Evolutionary conservation across 2,888 invertebrate genomes (phyloP).

Genomic region (Odontocerum albicorne): DNA sequence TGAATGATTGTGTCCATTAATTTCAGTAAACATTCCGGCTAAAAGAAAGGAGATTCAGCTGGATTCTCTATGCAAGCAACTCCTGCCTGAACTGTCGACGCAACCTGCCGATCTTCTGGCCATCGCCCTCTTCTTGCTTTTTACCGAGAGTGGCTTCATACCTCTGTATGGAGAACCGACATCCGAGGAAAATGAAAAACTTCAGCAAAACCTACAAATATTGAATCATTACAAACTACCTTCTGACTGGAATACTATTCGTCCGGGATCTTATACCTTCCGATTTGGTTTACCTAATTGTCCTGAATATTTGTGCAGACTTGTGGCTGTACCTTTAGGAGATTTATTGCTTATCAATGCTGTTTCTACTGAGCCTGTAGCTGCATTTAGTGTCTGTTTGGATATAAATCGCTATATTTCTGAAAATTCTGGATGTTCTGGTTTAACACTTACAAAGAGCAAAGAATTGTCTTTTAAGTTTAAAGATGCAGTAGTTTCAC

Average conservation of each 20-base stretch:
- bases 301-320: constrained; percentile 42
- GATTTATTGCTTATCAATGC: constrained; percentile 37
- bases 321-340: constrained; percentile 48
- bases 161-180: too few species aligned
- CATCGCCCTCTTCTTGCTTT: constrained; percentile 45
- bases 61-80: neutral
- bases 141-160: constrained; percentile 50
- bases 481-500: constrained; percentile 57
- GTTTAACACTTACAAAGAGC: constrained; percentile 50
- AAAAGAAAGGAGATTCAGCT: neutral
- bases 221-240: neutral
- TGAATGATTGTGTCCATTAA: constrained; percentile 19
- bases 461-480: constrained; percentile 53
- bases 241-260: constrained; percentile 6
- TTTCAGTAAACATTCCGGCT: constrained; percentile 18
- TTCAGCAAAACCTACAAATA: too few species aligned
- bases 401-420: constrained; percentile 49
- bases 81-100: neutral
- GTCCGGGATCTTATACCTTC: constrained; percentile 44
- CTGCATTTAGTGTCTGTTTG: constrained; percentile 49
- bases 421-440: constrained; percentile 44
- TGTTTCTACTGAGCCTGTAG: constrained; percentile 48
- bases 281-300: constrained; percentile 45
- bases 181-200: neutral
- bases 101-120: constrained; percentile 45